phyloP scores from a whole-genome alignment of 2,797 vertebrate species.

The Tapera naevia region DNA sequence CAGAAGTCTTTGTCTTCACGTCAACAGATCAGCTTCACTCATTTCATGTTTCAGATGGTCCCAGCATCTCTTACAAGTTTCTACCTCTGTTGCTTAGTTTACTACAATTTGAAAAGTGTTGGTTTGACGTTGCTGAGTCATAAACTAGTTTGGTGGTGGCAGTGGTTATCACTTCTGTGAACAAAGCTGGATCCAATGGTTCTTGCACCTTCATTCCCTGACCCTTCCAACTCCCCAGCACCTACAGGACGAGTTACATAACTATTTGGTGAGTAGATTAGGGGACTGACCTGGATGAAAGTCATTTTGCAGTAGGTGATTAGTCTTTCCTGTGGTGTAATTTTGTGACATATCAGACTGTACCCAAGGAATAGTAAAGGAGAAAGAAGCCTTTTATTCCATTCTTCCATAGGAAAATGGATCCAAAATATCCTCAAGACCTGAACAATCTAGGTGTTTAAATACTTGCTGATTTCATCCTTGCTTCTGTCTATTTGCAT shows the following conservation, averaged over 20 bases:
- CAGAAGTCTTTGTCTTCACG: accelerated
- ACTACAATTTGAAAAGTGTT: background rate
- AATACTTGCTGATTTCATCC: background rate
- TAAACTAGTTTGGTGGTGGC: background rate
- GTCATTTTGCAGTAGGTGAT: background rate
- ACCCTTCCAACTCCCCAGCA: background rate
- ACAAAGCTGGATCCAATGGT: background rate
- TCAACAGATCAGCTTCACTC: background rate
- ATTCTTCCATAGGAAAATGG: background rate
- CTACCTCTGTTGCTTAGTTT: background rate
- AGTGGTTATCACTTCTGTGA: background rate
- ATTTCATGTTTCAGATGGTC: background rate
- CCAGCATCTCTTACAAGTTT: background rate
- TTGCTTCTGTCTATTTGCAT: background rate
- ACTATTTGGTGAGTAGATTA: background rate
- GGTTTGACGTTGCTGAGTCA: background rate
- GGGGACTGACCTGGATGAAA: background rate
- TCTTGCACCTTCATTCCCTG: background rate
- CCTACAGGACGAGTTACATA: background rate
- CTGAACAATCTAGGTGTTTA: background rate
- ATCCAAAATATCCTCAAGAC: background rate
- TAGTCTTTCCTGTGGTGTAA: background rate
- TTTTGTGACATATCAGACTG: background rate
- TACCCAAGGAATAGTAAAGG: background rate
- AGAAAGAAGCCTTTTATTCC: background rate